phyloP scores from a whole-genome alignment of 2,888 invertebrate genomes.

The Pterostichus madidus region DNA sequence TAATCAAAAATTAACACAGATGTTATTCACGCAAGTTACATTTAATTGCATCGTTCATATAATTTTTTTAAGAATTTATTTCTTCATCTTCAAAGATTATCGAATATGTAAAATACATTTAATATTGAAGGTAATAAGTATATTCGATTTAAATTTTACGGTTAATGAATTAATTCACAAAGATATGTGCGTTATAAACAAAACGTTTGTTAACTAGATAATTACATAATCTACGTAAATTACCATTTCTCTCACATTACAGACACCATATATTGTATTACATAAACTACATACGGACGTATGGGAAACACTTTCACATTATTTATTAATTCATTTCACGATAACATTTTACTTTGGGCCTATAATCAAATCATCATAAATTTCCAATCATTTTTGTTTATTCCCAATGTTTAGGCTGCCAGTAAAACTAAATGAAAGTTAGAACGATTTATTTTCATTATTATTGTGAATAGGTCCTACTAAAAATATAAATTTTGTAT shows the following conservation, averaged over 20 bases:
- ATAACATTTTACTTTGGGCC: constrained; percentile 8
- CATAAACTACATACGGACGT: constrained; percentile 21
- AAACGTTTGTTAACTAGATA: constrained; percentile 28
- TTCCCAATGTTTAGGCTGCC: too few relatives aligned
- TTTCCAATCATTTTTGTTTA: constrained; percentile 14
- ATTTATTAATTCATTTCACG: constrained; percentile 25
- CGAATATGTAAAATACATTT: too few relatives aligned
- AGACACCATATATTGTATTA: background rate
- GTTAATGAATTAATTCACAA: constrained; percentile 21
- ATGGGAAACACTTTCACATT: constrained; percentile 37
- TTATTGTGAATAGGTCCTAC: too few relatives aligned
- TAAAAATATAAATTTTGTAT: too few relatives aligned
- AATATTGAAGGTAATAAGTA: too few relatives aligned
- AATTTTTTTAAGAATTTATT: too few relatives aligned
- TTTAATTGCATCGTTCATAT: too few relatives aligned
- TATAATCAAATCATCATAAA: constrained; percentile 44
- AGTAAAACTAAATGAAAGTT: too few relatives aligned
- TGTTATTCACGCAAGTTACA: too few relatives aligned
- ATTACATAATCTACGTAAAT: constrained; percentile 13
- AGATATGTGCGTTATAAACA: constrained; percentile 25
- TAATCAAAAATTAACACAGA: too few relatives aligned
- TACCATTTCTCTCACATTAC: constrained; percentile 7
- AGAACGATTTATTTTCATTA: too few relatives aligned
- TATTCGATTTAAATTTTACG: background rate
- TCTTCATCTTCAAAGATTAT: too few relatives aligned